A percentile compares a stretch with the other conserved stretches of the same genome.
Evolutionary conservation across 2,113 vertebrate genomes (phyloP).

Genomic region (Oncorhynchus nerka): DNA sequence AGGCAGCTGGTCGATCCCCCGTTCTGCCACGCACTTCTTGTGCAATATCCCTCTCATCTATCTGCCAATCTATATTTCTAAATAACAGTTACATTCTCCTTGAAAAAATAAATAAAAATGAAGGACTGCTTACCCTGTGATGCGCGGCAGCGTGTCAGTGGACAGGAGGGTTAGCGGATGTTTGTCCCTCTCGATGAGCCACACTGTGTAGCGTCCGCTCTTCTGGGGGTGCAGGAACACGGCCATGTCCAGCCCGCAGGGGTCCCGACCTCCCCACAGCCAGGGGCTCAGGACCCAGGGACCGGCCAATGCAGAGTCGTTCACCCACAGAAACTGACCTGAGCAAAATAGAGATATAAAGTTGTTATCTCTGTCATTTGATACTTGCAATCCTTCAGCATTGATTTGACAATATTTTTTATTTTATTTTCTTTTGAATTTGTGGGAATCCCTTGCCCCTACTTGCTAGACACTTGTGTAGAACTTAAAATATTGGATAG

Average conservation of each 20-base stretch:
- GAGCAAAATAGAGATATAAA: background rate
- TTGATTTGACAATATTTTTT: no score
- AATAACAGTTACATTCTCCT: no score
- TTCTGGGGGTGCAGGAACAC: slow-evolving; percentile 84
- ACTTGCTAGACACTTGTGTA: no score
- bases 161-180: slow-evolving; percentile 65
- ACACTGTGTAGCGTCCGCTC: slow-evolving; percentile 81
- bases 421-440: no score
- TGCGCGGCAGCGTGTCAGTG: slow-evolving; percentile 66
- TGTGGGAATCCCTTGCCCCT: no score
- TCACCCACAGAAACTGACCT: slow-evolving; percentile 91
- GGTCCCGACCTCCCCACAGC: slow-evolving; percentile 80
- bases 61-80: no score
- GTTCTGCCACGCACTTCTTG: no score
- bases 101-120: no score
- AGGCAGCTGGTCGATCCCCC: no score
- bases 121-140: slow-evolving; percentile 69
- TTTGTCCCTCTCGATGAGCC: slow-evolving; percentile 77
- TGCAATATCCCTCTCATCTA: no score
- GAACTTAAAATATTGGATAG: no score
- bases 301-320: slow-evolving; percentile 74
- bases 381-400: background rate
- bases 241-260: slow-evolving; percentile 84
- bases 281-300: slow-evolving; percentile 90
- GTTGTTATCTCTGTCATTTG: background rate